Evolutionary conservation across 2,113 vertebrate genomes (phyloP).

Genomic region (Murina feae): DNA sequence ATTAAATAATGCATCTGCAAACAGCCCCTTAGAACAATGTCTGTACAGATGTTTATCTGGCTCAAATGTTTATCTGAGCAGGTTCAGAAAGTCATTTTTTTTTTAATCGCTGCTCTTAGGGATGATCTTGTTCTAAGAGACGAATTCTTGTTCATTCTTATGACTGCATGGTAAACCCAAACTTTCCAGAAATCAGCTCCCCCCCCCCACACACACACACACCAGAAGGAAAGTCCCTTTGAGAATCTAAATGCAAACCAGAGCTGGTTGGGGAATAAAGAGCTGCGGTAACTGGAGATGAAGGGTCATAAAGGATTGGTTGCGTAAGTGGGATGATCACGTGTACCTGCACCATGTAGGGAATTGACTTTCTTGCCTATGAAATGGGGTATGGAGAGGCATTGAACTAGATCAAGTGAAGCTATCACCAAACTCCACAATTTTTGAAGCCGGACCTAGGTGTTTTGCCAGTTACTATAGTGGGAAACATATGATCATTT

Average conservation of each 20-base stretch:
- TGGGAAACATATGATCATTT: background rate
- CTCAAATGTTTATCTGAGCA: background rate
- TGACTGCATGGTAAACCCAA: background rate
- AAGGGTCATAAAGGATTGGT: background rate
- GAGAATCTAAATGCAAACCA: background rate
- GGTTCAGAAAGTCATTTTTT: background rate
- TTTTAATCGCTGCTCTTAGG: background rate
- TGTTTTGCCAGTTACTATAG: background rate
- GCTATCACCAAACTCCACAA: background rate
- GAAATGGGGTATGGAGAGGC: background rate
- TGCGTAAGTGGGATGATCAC: background rate
- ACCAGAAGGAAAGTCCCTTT: background rate
- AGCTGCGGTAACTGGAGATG: background rate
- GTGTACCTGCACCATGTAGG: accelerated
- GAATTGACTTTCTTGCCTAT: background rate
- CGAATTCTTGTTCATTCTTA: background rate
- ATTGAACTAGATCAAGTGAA: background rate
- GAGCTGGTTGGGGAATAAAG: background rate
- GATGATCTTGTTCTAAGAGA: background rate
- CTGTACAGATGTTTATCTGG: background rate
- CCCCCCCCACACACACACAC: too few relatives aligned
- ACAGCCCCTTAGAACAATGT: background rate
- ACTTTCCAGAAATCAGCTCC: background rate
- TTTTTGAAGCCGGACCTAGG: background rate
- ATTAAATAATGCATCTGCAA: background rate